These are phyloP conservation scores for Tiliacea aurago DNA, from an alignment of 2,888 invertebrate species.

Conservation along the genomic window DNA sequence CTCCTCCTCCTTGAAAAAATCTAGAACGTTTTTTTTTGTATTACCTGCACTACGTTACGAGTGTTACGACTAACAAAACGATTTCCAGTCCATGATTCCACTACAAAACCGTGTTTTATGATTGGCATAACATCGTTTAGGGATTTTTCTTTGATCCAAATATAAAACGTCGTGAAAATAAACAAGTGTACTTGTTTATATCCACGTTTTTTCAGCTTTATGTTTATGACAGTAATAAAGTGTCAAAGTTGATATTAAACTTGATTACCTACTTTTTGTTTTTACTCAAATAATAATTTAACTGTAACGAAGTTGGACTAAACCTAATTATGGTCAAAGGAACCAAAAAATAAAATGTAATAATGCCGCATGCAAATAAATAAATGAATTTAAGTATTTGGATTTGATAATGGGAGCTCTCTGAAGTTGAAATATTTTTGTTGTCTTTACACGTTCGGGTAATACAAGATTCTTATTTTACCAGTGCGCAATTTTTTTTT, in stretches of 20 bases:
- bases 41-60: not conserved
- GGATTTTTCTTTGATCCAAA: slow-evolving; percentile 18
- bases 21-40: not conserved
- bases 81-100: slow-evolving; percentile 4
- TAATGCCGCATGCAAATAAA: no score
- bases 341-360: not conserved
- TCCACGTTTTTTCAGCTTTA: slow-evolving; percentile 19
- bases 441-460: no score
- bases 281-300: slow-evolving; percentile 7
- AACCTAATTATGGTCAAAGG: not conserved
- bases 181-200: slow-evolving; percentile 21
- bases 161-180: not conserved
- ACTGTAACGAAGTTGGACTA: not conserved
- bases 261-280: slow-evolving; percentile 43
- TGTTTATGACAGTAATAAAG: slow-evolving; percentile 16
- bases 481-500: no score
- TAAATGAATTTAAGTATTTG: no score
- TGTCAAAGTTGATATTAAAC: slow-evolving; percentile 23
- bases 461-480: no score
- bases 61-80: not conserved
- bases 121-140: slow-evolving; percentile 11
- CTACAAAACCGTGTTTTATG: slow-evolving; percentile 7
- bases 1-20: not conserved
- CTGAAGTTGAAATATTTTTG: no score
- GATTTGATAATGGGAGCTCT: no score